phyloP scores from a whole-genome alignment of 2,888 invertebrate genomes.

The Diadromus collaris region DNA sequence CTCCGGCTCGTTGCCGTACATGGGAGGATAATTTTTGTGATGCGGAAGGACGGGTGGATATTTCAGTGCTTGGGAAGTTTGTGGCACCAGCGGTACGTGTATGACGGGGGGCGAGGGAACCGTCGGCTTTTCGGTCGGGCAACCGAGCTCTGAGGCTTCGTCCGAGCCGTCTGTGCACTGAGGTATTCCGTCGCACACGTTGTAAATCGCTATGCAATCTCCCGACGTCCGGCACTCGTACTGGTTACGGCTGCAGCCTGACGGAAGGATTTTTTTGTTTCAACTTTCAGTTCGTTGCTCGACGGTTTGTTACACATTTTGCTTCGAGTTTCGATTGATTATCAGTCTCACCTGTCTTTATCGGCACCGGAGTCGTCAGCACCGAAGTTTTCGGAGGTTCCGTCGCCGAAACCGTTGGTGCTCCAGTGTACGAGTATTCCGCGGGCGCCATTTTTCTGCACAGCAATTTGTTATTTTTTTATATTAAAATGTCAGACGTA shows the following conservation, averaged over 20 bases:
- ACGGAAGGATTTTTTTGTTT: not conserved
- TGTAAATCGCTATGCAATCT: constrained; percentile 97
- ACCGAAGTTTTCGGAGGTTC: constrained; percentile 65
- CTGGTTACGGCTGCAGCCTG: constrained; percentile 90
- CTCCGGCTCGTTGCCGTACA: constrained; percentile 69
- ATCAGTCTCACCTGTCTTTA: constrained; percentile 68
- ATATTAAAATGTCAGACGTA: too few relatives aligned
- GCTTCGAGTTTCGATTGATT: not conserved
- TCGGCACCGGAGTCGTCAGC: constrained; percentile 67
- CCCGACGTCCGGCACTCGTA: constrained; percentile 92
- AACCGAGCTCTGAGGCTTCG: constrained; percentile 92
- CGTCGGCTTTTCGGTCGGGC: constrained; percentile 82
- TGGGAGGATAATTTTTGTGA: constrained; percentile 69
- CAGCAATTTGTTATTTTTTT: constrained; percentile 8
- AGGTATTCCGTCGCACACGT: constrained; percentile 96
- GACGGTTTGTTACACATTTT: not conserved
- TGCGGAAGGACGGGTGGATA: constrained; percentile 74
- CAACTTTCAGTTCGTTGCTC: not conserved
- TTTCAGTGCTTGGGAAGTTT: constrained; percentile 63
- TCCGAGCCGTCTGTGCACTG: constrained; percentile 96
- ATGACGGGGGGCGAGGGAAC: constrained; percentile 73
- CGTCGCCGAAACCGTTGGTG: constrained; percentile 65
- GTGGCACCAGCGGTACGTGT: constrained; percentile 61
- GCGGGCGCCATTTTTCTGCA: constrained; percentile 68
- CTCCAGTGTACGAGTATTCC: constrained; percentile 72